Evolutionary conservation across 2,113 vertebrate genomes (phyloP).

Genomic region (Periophthalmus modestus): DNA sequence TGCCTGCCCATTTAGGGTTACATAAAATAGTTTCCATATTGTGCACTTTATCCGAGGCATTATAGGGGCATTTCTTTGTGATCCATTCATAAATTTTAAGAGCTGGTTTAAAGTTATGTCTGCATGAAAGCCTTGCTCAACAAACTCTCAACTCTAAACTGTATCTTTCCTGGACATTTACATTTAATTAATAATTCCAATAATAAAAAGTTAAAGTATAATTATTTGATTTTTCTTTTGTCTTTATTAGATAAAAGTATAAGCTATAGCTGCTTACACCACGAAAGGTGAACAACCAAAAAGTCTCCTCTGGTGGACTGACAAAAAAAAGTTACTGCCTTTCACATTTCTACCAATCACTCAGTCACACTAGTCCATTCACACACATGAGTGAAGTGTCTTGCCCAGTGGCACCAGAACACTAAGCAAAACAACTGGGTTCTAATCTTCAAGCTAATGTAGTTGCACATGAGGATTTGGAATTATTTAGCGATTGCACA

Average conservation of each 20-base stretch:
- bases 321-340: no score
- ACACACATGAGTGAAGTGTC: not conserved
- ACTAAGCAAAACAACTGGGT: no score
- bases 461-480: no score
- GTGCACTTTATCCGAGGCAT: not conserved
- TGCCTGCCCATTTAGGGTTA: not conserved
- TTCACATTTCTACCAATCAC: not conserved
- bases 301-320: no score
- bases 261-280: no score
- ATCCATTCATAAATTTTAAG: not conserved
- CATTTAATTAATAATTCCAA: not conserved
- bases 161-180: not conserved
- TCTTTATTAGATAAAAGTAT: no score
- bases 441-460: not conserved
- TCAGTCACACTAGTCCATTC: not conserved
- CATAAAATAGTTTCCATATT: not conserved
- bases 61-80: not conserved
- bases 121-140: not conserved
- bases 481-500: no score
- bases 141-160: not conserved
- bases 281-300: no score
- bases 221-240: no score
- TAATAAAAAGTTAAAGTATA: no score
- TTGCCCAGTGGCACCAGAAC: not conserved
- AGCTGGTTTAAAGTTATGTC: not conserved